Percentiles rank a stretch among this genome's conserved stretches.
Evolutionary conservation across 2,797 vertebrate genomes (phyloP).

Genomic region (Oryzias dopingdopingensis): DNA sequence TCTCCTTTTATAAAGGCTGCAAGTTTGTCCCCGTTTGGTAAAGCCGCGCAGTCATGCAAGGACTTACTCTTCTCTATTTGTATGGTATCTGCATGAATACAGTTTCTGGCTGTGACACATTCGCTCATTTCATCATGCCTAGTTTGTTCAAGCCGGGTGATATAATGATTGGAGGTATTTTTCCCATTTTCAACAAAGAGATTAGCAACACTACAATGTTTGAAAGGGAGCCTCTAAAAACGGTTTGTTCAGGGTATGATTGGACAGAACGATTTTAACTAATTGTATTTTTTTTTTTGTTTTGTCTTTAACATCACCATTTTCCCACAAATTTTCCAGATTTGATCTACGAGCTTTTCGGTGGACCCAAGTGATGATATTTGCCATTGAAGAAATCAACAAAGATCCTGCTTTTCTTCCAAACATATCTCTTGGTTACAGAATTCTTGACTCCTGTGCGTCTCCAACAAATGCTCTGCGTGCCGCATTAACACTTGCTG

Average conservation of each 20-base stretch:
- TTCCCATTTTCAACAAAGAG: conserved; percentile 77
- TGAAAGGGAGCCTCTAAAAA: conserved; percentile 47
- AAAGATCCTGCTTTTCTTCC: conserved; percentile 66
- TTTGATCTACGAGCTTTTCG: conserved; percentile 76
- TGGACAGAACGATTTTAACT: background rate
- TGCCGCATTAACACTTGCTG: conserved; percentile 68
- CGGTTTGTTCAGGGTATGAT: conserved; percentile 45
- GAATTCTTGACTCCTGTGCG: conserved; percentile 77
- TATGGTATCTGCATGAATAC: conserved; percentile 40
- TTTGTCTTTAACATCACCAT: background rate
- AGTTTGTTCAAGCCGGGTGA: conserved; percentile 68
- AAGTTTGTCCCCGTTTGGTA: conserved; percentile 10
- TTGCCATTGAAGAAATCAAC: conserved; percentile 80
- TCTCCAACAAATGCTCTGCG: conserved; percentile 72
- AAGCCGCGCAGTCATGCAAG: conserved; percentile 42
- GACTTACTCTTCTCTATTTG: conserved; percentile 16
- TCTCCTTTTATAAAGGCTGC: conserved; percentile 19
- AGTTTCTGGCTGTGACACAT: conserved; percentile 55
- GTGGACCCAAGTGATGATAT: conserved; percentile 79
- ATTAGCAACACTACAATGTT: conserved; percentile 48
- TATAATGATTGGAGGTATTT: conserved; percentile 79
- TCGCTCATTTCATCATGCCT: conserved; percentile 62
- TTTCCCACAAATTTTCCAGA: conserved; percentile 42
- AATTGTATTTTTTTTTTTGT: background rate
- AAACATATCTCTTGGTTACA: conserved; percentile 76